These are phyloP conservation scores for Gymnorhina tibicen DNA, from an alignment of 2,113 vertebrate species.

Conservation along the genomic window DNA sequence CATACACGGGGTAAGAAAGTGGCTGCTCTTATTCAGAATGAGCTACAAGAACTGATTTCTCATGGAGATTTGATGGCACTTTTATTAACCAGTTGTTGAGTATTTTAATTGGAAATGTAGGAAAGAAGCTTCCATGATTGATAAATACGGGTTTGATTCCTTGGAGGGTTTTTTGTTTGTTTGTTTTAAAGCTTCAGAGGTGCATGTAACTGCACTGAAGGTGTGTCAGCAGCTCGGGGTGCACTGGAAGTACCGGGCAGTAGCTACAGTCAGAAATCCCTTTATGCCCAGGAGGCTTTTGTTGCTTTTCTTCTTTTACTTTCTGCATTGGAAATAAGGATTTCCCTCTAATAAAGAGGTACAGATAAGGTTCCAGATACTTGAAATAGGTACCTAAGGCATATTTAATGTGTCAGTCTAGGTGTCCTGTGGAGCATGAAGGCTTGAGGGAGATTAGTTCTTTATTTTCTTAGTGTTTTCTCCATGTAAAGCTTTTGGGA, in stretches of 20 bases:
- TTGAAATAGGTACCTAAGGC: background rate
- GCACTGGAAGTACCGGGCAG: background rate
- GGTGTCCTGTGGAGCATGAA: background rate
- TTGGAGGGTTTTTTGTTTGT: background rate
- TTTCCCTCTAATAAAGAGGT: background rate
- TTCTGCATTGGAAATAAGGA: background rate
- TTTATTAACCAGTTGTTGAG: background rate
- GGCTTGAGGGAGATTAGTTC: background rate
- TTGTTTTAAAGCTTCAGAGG: slow-evolving; percentile 13
- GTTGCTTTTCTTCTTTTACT: background rate
- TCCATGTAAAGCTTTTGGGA: background rate
- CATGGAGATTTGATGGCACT: background rate
- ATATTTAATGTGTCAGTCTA: background rate
- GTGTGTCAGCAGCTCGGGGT: background rate
- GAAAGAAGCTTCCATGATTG: slow-evolving; percentile 50
- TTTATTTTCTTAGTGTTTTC: background rate
- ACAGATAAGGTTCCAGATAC: background rate
- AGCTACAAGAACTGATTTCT: background rate
- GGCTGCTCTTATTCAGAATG: background rate
- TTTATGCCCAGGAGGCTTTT: background rate
- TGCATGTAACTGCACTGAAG: background rate
- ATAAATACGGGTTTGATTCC: slow-evolving; percentile 7
- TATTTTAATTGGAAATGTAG: slow-evolving; percentile 7
- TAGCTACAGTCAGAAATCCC: background rate
- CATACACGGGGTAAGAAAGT: background rate